These are phyloP conservation scores for Cygnus olor DNA, from an alignment of 2,797 vertebrate species.

Conservation along the genomic window DNA sequence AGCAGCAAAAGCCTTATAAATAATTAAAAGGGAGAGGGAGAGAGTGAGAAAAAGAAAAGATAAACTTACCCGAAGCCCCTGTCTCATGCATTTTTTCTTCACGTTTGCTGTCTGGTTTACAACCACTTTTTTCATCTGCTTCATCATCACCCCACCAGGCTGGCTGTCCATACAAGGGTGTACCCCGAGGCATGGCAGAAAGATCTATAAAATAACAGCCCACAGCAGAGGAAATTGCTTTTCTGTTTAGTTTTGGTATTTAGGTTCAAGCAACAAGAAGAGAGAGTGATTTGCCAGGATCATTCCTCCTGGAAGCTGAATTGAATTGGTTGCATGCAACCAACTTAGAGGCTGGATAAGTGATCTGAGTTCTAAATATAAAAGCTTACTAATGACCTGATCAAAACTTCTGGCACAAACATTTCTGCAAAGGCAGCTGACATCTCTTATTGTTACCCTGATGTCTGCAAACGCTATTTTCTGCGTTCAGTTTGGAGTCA, in stretches of 20 bases:
- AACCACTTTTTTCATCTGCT: conserved; percentile 90
- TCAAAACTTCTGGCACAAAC: conserved; percentile 31
- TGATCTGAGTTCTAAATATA: conserved; percentile 62
- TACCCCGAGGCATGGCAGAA: conserved; percentile 91
- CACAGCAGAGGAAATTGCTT: conserved; percentile 17
- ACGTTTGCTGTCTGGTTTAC: conserved; percentile 88
- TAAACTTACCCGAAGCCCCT: conserved; percentile 81
- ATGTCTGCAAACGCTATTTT: conserved; percentile 15
- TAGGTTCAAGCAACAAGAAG: not conserved
- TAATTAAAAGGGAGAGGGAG: not conserved
- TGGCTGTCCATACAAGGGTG: conserved; percentile 95
- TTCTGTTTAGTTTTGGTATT: not conserved
- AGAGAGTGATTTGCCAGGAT: not conserved
- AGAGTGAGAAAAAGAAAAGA: not conserved
- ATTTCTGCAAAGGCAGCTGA: not conserved
- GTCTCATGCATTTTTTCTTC: conserved; percentile 85
- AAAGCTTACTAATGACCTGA: conserved; percentile 43
- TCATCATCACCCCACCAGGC: conserved; percentile 99
- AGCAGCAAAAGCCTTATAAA: not conserved
- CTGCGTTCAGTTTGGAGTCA: not conserved
- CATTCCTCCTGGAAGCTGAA: conserved; percentile 7
- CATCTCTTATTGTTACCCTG: not conserved
- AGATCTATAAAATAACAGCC: conserved; percentile 77
- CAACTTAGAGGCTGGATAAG: conserved; percentile 17
- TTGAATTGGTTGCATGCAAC: conserved; percentile 4